phyloP scores from a whole-genome alignment of 2,888 invertebrate genomes.

The Thera britannica region DNA sequence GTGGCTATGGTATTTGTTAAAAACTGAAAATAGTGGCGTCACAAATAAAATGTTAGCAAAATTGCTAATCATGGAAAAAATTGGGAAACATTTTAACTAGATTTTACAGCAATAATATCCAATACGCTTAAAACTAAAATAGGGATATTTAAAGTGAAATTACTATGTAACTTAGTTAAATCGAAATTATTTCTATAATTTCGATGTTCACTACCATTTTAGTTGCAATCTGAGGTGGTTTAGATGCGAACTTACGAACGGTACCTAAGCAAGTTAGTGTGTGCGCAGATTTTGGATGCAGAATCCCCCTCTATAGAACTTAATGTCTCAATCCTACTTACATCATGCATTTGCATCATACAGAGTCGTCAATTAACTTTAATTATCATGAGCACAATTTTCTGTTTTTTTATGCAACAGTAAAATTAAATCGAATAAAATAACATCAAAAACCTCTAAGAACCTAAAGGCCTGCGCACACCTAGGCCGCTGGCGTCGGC shows the following conservation, averaged over 20 bases:
- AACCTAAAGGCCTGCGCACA: too few species aligned
- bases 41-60: neutral
- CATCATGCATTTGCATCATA: too few species aligned
- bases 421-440: too few species aligned
- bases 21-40: neutral
- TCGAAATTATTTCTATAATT: neutral
- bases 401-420: too few species aligned
- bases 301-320: neutral
- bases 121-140: slow-evolving; percentile 1
- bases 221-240: neutral
- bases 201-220: neutral
- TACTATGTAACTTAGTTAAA: slow-evolving; percentile 1
- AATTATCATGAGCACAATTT: too few species aligned
- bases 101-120: neutral
- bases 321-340: too few species aligned
- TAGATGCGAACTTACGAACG: neutral
- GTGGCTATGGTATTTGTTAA: slow-evolving; percentile 22
- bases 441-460: too few species aligned
- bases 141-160: neutral
- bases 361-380: too few species aligned
- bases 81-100: neutral
- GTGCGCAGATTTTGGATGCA: neutral
- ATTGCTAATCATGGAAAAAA: neutral
- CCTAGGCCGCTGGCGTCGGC: too few species aligned
- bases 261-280: neutral